Conservation (phyloP, 2,113 vertebrate genomes). For the Astur gentilis region DNA sequence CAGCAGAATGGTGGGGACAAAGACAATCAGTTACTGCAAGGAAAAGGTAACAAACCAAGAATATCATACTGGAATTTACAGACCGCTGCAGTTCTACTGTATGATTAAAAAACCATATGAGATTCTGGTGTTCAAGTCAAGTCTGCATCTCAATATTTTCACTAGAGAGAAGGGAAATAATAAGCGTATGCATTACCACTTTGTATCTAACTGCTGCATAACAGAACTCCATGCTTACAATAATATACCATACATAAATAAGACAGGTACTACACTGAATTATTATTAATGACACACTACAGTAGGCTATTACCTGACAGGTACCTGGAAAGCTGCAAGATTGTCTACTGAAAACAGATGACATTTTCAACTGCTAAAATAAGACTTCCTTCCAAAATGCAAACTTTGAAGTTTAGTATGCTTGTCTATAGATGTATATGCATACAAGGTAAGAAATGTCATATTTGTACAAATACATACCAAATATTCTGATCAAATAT, state of each 20-base stretch:
- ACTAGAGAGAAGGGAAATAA: neutral
- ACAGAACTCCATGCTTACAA: neutral
- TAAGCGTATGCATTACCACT: neutral
- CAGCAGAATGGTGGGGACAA: neutral
- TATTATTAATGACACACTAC: neutral
- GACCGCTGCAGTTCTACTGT: neutral
- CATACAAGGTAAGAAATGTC: neutral
- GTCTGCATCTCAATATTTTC: neutral
- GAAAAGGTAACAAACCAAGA: neutral
- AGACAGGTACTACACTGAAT: neutral
- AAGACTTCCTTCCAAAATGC: neutral
- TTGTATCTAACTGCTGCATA: neutral
- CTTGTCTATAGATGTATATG: neutral
- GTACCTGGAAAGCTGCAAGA: neutral
- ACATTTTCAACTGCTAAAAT: neutral
- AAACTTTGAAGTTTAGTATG: neutral
- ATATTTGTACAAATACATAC: neutral
- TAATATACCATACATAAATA: neutral
- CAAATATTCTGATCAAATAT: neutral
- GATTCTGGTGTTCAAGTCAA: neutral
- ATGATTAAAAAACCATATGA: neutral
- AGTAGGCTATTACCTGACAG: neutral
- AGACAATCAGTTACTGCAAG: neutral
- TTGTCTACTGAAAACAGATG: neutral
- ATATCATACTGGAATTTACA: neutral